Conservation (phyloP, 1,140 invertebrate genomes). For the Luehdorfia chinensis region DNA sequence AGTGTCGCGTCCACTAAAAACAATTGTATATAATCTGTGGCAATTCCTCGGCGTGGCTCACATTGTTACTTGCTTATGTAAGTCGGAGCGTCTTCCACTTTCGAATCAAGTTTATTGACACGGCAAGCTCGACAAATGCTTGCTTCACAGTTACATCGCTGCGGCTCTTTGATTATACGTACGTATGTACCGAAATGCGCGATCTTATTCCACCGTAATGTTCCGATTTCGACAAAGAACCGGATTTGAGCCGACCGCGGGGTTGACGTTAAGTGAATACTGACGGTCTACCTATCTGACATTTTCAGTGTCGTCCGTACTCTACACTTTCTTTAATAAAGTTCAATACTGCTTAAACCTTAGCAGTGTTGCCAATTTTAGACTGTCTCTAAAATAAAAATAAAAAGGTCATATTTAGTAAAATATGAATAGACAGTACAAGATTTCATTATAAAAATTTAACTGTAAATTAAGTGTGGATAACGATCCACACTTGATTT, state of each 20-base stretch:
- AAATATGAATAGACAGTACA: no score
- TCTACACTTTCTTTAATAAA: not conserved
- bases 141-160: conserved; percentile 67
- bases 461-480: no score
- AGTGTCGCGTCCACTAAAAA: not conserved
- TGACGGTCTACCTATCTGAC: conserved; percentile 16
- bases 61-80: conserved; percentile 74
- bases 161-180: conserved; percentile 58
- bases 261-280: conserved; percentile 36
- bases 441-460: no score
- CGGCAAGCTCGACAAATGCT: conserved; percentile 71
- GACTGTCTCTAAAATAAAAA: no score
- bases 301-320: conserved; percentile 13
- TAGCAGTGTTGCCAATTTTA: no score
- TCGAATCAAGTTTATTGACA: conserved; percentile 77
- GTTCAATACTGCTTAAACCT: no score
- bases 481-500: no score
- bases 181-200: conserved; percentile 32
- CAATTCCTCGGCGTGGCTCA: conserved; percentile 41
- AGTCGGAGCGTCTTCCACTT: conserved; percentile 75
- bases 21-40: conserved; percentile 47
- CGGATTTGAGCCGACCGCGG: conserved; percentile 36
- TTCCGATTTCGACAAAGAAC: conserved; percentile 44
- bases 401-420: no score
- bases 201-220: conserved; percentile 41